Evolutionary conservation across 2,113 vertebrate species (phyloP).

Genomic region (Vulpes vulpes): DNA sequence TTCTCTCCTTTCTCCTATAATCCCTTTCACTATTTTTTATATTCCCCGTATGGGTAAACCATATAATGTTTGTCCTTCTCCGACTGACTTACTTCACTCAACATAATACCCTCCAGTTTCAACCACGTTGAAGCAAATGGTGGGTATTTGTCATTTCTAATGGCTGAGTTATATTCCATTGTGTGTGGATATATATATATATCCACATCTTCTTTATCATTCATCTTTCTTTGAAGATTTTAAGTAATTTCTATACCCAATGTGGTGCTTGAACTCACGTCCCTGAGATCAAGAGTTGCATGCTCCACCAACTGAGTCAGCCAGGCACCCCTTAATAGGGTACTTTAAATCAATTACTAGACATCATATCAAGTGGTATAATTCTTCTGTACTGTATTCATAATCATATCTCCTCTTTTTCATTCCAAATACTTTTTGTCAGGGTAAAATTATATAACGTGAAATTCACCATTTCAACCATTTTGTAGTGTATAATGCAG

Average conservation of each 20-base stretch:
- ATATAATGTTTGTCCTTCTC: no score
- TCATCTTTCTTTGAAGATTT: not conserved
- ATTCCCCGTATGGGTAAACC: no score
- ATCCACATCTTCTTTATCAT: no score
- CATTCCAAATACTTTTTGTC: not conserved
- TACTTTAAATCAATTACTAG: slow-evolving; percentile 4
- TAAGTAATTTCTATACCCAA: not conserved
- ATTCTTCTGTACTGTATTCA: slow-evolving; percentile 6
- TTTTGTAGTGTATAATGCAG: not conserved
- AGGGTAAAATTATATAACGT: not conserved
- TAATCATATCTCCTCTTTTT: not conserved
- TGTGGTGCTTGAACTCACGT: not conserved
- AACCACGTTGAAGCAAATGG: no score
- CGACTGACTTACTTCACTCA: no score
- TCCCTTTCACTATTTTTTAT: no score
- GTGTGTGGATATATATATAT: no score
- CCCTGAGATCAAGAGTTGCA: not conserved
- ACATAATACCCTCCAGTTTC: no score
- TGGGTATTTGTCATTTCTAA: no score
- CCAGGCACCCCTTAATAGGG: not conserved
- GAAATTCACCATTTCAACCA: not conserved
- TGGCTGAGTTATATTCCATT: no score
- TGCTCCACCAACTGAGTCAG: not conserved
- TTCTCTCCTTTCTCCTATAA: no score
- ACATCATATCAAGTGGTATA: not conserved